Evolutionary conservation across 1,140 invertebrate species (phyloP).

Genomic region (Chymomyza costata): DNA sequence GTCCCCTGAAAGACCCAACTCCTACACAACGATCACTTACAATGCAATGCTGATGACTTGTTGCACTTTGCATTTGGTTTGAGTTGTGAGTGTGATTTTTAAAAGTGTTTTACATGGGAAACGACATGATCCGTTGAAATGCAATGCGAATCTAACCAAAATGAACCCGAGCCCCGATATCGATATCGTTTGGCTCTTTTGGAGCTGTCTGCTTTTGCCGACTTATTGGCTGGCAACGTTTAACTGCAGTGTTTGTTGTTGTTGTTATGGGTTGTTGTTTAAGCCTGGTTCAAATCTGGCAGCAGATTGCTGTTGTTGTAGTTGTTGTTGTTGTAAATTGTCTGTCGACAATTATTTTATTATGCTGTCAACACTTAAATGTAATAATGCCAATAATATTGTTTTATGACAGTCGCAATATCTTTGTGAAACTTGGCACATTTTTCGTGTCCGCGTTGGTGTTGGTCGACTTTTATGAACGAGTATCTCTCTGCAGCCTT

Average conservation of each 20-base stretch:
- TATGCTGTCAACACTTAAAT: conserved; percentile 75
- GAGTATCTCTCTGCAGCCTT: conserved; percentile 4
- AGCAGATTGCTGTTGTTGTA: conserved; percentile 23
- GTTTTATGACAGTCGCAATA: conserved; percentile 74
- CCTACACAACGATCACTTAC: not conserved
- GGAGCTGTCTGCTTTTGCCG: not conserved
- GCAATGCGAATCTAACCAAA: conserved; percentile 2
- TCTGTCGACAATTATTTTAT: conserved; percentile 75
- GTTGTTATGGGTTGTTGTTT: conserved; percentile 7
- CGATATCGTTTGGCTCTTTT: conserved; percentile 15
- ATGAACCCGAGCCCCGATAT: conserved; percentile 17
- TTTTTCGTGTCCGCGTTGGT: conserved; percentile 40
- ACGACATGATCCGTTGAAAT: conserved; percentile 48
- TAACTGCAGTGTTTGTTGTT: conserved; percentile 2
- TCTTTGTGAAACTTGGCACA: conserved; percentile 45
- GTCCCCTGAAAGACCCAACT: not conserved
- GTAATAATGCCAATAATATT: conserved; percentile 75
- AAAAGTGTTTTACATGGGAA: conserved; percentile 74
- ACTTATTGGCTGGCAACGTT: not conserved
- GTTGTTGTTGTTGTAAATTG: conserved; percentile 55
- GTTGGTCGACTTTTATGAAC: conserved; percentile 19
- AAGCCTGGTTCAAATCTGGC: no score
- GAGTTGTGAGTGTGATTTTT: conserved; percentile 73
- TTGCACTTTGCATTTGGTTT: conserved; percentile 66
- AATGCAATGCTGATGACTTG: conserved; percentile 49